Evolutionary conservation across 2,888 invertebrate genomes (phyloP).

Genomic region (Agrilus biguttatus): DNA sequence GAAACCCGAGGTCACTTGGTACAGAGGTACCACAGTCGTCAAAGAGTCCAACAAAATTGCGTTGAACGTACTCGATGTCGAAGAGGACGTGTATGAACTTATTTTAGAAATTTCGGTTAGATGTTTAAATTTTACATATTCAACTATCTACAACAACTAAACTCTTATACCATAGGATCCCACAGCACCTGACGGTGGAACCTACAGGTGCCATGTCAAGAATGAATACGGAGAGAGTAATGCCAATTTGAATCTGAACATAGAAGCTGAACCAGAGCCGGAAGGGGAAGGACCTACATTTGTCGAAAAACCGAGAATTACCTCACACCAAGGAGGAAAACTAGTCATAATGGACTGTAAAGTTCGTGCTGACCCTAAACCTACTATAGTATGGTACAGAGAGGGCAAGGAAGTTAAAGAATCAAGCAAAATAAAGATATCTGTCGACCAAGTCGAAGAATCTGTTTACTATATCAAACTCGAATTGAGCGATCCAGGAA

Average conservation of each 20-base stretch:
- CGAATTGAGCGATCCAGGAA: constrained; percentile 78
- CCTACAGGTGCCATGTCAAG: constrained; percentile 86
- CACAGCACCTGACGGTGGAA: constrained; percentile 66
- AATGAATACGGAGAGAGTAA: constrained; percentile 95
- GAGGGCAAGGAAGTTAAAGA: constrained; percentile 68
- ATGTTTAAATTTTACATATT: not conserved
- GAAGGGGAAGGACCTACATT: constrained; percentile 92
- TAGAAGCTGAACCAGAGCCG: constrained; percentile 90
- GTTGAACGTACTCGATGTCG: constrained; percentile 60
- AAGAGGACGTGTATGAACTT: constrained; percentile 78
- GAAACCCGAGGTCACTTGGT: constrained; percentile 91
- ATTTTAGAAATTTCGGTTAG: constrained; percentile 66
- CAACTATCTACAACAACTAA: not conserved
- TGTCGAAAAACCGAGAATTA: constrained; percentile 77
- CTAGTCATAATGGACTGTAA: constrained; percentile 79
- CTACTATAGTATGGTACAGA: constrained; percentile 69
- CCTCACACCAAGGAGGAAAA: constrained; percentile 71
- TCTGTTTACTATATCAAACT: constrained; percentile 78
- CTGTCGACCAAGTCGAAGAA: constrained; percentile 55
- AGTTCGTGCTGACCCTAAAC: constrained; percentile 57
- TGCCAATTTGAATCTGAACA: constrained; percentile 90
- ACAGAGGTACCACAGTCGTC: constrained; percentile 73
- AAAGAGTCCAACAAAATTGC: constrained; percentile 74
- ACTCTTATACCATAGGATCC: constrained; percentile 46
- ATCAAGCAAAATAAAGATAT: constrained; percentile 66